phyloP scores from a whole-genome alignment of 2,113 vertebrate species.

The Narcine bancroftii region DNA sequence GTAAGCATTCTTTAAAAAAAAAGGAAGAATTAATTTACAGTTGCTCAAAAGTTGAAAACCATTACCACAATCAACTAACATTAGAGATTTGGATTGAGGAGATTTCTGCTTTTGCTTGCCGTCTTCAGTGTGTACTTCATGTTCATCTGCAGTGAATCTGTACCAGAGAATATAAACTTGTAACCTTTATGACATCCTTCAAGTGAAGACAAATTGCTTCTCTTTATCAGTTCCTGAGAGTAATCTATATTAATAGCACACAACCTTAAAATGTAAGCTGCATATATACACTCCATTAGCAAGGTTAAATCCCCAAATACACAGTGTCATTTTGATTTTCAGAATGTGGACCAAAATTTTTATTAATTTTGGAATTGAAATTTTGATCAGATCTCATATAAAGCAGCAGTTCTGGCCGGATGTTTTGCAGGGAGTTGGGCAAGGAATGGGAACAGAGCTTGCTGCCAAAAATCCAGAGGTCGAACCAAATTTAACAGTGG shows the following conservation, averaged over 20 bases:
- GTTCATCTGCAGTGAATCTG: slow-evolving; percentile 43
- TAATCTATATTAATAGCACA: slow-evolving; percentile 65
- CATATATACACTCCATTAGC: slow-evolving; percentile 66
- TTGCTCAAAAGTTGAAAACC: not conserved
- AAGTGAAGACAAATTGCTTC: slow-evolving; percentile 67
- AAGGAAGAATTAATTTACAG: not conserved
- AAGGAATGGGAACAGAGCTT: too few species aligned
- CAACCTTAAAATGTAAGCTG: slow-evolving; percentile 51
- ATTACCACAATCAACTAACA: not conserved
- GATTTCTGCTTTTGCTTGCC: slow-evolving; percentile 38
- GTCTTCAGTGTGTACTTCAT: slow-evolving; percentile 39
- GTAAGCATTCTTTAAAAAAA: not conserved
- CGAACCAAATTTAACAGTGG: not conserved
- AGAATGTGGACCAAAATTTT: not conserved
- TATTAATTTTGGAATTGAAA: not conserved
- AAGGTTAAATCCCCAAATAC: slow-evolving; percentile 51
- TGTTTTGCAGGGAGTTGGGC: not conserved
- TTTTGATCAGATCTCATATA: slow-evolving; percentile 12
- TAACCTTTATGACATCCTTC: slow-evolving; percentile 56
- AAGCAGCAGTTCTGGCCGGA: not conserved
- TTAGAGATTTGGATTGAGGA: not conserved
- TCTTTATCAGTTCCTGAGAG: slow-evolving; percentile 55
- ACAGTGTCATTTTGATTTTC: slow-evolving; percentile 14
- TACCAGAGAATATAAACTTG: slow-evolving; percentile 57
- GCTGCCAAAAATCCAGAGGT: not conserved